Percentiles rank a stretch among this genome's conserved stretches.
Conservation (phyloP, 2,797 vertebrate species). For the Holocentrus rufus region DNA sequence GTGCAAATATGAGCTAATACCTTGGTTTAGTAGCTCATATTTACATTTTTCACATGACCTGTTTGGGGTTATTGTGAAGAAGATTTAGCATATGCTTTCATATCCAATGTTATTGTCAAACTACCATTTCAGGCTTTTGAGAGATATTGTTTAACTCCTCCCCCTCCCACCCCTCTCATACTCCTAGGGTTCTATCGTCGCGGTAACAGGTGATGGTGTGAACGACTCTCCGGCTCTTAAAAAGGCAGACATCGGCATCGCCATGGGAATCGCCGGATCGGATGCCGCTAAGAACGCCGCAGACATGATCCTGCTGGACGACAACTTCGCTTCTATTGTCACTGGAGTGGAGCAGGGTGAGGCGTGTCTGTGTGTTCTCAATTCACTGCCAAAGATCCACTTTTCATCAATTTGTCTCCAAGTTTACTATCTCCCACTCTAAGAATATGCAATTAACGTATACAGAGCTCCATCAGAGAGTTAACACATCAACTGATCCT, state of each 20-base stretch:
- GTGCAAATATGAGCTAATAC: too few species aligned
- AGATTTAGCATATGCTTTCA: background rate
- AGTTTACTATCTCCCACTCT: background rate
- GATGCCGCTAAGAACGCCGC: slow-evolving; percentile 90
- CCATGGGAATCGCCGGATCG: slow-evolving; percentile 89
- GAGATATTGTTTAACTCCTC: background rate
- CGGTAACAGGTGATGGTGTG: slow-evolving; percentile 88
- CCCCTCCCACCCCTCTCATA: slow-evolving; percentile 46
- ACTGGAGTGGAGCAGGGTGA: slow-evolving; percentile 89
- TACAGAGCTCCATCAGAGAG: too few species aligned
- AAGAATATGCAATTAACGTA: background rate
- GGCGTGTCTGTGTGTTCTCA: background rate
- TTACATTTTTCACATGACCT: too few species aligned
- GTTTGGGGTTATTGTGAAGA: too few species aligned
- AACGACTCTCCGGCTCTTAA: slow-evolving; percentile 89
- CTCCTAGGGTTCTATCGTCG: slow-evolving; percentile 87
- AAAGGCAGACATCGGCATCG: slow-evolving; percentile 87
- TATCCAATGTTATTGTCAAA: slow-evolving; percentile 3
- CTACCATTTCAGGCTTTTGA: background rate
- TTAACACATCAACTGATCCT: too few species aligned
- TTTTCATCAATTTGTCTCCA: background rate
- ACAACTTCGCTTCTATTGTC: slow-evolving; percentile 90
- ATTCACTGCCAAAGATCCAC: background rate
- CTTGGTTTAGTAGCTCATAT: too few species aligned
- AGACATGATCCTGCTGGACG: slow-evolving; percentile 89